Base-by-base conservation (phyloP, 2,113 vertebrate species). In the Pituophis catenifer region DNA sequence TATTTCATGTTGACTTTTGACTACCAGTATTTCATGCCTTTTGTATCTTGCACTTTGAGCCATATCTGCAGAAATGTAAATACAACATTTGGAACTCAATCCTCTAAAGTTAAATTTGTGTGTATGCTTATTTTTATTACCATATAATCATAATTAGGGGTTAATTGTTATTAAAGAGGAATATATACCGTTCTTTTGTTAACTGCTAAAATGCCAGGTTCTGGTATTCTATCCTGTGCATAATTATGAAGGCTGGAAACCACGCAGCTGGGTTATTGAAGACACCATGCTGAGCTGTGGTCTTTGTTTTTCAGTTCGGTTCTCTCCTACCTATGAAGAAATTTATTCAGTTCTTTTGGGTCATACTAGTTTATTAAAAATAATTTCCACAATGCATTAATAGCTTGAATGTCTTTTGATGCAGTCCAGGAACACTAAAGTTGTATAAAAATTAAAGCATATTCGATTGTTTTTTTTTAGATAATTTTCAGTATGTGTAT, bases 341-440 rank as follows among this genome's bases (percentile, higher is more conserved):
- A 53, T 91, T 1, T 0, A 2, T 86, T 92, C 7, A 44, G 5
- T 90, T 91, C 38, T 57, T 85, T 62, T 4, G 93, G 38, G n/a
- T 94, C 50, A 24, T 89, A 0, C 8, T 92, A 21, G 4, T 48
- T 15, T 17, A 52, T 86, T 89, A 93, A 93, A 38, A 13, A 38
- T 86, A 91, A 87, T 75, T 95, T 92, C 24, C 92, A 85, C 91
- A 91, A 54, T 91, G 88, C 93, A 95, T 94, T 96, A 88, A 24
- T 89, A 90, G 90, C 65, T 58, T 55, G 59, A 85, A 24, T 4
- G 50, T 85, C 50, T 86, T 90, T 50, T 86, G 54, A 85, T 62
- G 55, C 52, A 90, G 88, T 93, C 96, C 91, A 95, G 23, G 89
- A 96, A 96, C 95, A 97, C 96, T 97, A 97, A 92, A 91, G 86